Conservation (phyloP, 2,797 vertebrate genomes). For the Natrix natrix region DNA sequence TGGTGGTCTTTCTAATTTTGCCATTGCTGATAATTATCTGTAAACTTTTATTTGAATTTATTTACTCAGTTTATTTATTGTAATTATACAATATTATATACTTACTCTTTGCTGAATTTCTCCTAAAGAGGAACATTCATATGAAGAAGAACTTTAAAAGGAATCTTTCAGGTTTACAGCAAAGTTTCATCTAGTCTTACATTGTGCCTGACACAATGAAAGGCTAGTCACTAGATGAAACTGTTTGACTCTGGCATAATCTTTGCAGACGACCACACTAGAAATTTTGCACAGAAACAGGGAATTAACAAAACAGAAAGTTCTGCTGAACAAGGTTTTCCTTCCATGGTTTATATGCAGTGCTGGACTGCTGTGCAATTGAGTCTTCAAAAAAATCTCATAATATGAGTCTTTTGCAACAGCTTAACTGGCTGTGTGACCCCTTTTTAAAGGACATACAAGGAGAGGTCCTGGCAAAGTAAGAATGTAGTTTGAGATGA, state of each 20-base stretch:
- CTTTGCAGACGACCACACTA: not conserved
- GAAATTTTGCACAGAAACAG: not conserved
- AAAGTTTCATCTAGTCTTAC: not conserved
- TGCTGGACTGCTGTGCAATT: not conserved
- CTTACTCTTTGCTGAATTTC: not conserved
- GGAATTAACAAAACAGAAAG: not conserved
- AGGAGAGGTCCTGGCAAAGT: not conserved
- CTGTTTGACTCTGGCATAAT: not conserved
- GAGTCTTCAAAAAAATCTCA: not conserved
- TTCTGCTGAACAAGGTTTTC: not conserved
- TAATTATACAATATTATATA: not conserved
- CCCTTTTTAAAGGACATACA: not conserved
- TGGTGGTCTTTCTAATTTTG: not conserved
- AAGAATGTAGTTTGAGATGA: not conserved
- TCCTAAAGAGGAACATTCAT: not conserved
- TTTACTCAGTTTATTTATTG: not conserved
- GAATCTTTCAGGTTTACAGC: not conserved
- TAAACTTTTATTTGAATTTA: not conserved
- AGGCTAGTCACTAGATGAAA: too few relatives aligned
- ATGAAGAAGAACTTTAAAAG: not conserved
- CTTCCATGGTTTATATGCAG: not conserved
- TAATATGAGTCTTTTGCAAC: not conserved
- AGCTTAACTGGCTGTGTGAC: not conserved
- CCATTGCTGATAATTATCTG: not conserved
- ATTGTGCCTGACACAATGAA: not conserved